A percentile compares a stretch with the other conserved stretches of the same genome.
Evolutionary conservation across 2,888 invertebrate genomes (phyloP).

Genomic region (Pterostichus madidus): DNA sequence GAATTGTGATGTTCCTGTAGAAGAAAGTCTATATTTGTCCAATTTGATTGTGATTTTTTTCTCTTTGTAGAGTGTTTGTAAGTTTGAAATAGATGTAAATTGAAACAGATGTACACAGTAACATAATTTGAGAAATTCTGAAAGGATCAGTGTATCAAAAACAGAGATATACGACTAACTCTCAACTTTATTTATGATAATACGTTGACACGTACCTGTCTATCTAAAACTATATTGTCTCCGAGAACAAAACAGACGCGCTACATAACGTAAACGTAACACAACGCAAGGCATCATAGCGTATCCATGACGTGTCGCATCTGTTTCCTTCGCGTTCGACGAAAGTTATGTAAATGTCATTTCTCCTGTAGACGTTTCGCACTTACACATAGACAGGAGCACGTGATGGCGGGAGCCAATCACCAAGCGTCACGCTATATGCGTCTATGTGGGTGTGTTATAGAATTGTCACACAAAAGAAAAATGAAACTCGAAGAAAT

Average conservation of each 20-base stretch:
- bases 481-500: conserved; percentile 55
- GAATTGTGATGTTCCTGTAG: too few relatives aligned
- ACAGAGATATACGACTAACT: conserved; percentile 46
- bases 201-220: conserved; percentile 52
- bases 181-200: conserved; percentile 59
- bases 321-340: conserved; percentile 61
- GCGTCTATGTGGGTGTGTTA: conserved; percentile 44
- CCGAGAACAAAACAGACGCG: conserved; percentile 51
- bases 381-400: conserved; percentile 48
- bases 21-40: too few relatives aligned
- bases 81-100: conserved; percentile 1
- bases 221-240: conserved; percentile 56
- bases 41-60: too few relatives aligned
- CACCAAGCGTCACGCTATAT: conserved; percentile 26
- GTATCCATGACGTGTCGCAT: conserved; percentile 55
- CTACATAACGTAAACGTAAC: conserved; percentile 9
- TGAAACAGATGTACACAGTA: conserved; percentile 42
- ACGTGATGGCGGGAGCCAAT: conserved; percentile 38
- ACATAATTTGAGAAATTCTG: conserved; percentile 31
- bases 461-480: conserved; percentile 63
- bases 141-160: conserved; percentile 43
- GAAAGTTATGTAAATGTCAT: conserved; percentile 65
- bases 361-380: conserved; percentile 56
- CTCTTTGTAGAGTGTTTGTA: too few relatives aligned
- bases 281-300: conserved; percentile 38